These are phyloP conservation scores for Geotrypetes seraphini DNA, from an alignment of 2,797 vertebrate genomes.

Conservation along the genomic window DNA sequence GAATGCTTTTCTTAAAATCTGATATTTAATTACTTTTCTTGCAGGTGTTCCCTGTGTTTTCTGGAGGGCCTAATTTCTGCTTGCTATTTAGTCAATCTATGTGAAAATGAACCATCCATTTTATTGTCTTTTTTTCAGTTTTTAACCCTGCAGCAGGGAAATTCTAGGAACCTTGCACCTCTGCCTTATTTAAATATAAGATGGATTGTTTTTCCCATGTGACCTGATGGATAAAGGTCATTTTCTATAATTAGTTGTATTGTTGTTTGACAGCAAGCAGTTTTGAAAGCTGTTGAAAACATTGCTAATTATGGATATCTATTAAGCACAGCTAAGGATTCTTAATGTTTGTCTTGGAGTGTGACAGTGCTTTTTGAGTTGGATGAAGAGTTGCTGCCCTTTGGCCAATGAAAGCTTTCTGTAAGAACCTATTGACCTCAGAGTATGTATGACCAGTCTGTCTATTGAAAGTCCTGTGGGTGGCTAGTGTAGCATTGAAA, in stretches of 20 bases:
- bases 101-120: constrained; percentile 17
- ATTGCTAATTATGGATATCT: constrained; percentile 42
- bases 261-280: constrained; percentile 54
- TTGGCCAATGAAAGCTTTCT: constrained; percentile 28
- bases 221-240: constrained; percentile 54
- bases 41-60: too few relatives aligned
- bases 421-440: constrained; percentile 28
- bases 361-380: constrained; percentile 29
- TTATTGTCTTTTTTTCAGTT: background rate
- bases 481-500: constrained; percentile 8
- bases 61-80: too few relatives aligned
- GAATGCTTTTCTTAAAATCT: too few relatives aligned
- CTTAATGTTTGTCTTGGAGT: constrained; percentile 39
- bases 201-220: constrained; percentile 43
- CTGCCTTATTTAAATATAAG: constrained; percentile 25
- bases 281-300: constrained; percentile 61
- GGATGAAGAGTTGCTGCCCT: constrained; percentile 34
- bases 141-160: constrained; percentile 12
- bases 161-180: constrained; percentile 11
- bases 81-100: too few relatives aligned
- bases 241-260: constrained; percentile 60
- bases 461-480: constrained; percentile 17
- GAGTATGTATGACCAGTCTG: constrained; percentile 8
- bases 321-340: constrained; percentile 31
- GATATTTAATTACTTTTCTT: too few relatives aligned